Base-by-base conservation (phyloP, 2,888 invertebrate genomes). In the Hymenopus coronatus region DNA sequence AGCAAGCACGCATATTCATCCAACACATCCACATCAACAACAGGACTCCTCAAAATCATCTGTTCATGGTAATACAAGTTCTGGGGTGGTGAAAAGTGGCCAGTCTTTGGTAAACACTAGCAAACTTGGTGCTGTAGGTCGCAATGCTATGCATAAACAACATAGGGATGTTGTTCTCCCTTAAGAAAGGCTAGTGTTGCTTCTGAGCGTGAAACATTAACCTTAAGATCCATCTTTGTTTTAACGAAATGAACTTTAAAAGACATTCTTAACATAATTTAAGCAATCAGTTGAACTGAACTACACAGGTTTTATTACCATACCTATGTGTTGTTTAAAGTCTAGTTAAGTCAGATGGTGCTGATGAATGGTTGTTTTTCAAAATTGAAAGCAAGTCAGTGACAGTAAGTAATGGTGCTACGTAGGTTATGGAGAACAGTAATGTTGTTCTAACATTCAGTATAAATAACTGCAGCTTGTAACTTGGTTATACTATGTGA, bases 1-100 rank as follows among this genome's bases (percentile, higher is more conserved):
- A 15, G 89, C 90, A 30, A 90, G 91, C 83, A 91, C 91, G 0
- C 90, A 90, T 83, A 90, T 89, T 25, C 90, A 90, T 82, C 90
- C 90, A 1, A 90, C 90, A 4, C 90, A 90, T 84, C 88, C 89
- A 25, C 89, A 90, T 70, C 90, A 90, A 28, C 89, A 89, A 33
- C 89, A 90, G 81, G 81, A 88, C 28, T 33, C 25, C 82, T 28
- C 33, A 70, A 87, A 87, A 28, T 28, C 33, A 33, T 70, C 87
- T 40, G 54, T 20, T 70, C 87, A 82, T 82, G 87, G 82, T 1
- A 82, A 82, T 25, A n/a, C 40, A 27, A 85, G 46, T 54, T 82
- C 82, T 33, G n/a, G 33, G 25, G n/a, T 30, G 9, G 82, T 33
- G 87, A 86, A 81, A 86, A 86, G 86, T 86, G 86, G 86, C 86